Evolutionary conservation across 2,888 invertebrate species (phyloP).

Genomic region (Drosophila subsilvestris): DNA sequence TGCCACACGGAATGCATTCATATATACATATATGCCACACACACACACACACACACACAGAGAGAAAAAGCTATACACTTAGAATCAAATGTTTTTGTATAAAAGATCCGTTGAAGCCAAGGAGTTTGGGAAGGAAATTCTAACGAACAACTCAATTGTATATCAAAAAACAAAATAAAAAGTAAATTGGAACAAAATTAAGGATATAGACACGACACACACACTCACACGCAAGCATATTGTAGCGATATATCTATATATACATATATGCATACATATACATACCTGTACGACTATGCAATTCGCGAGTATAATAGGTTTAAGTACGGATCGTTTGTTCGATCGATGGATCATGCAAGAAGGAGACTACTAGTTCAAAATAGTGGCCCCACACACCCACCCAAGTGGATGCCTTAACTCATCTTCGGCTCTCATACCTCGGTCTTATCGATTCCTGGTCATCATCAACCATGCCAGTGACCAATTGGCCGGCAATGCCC

Average conservation of each 20-base stretch:
- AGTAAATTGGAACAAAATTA: slow-evolving; percentile 33
- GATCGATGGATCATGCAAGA: not conserved
- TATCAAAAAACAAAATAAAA: slow-evolving; percentile 1
- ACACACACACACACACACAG: slow-evolving; percentile 13
- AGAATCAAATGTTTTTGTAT: slow-evolving; percentile 40
- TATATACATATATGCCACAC: slow-evolving; percentile 5
- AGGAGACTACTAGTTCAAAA: not conserved
- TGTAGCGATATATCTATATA: slow-evolving; percentile 39
- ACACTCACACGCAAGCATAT: slow-evolving; percentile 37
- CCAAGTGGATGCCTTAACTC: not conserved
- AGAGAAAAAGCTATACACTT: slow-evolving; percentile 18
- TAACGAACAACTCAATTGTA: slow-evolving; percentile 10
- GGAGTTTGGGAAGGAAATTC: not conserved
- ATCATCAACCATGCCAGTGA: not conserved
- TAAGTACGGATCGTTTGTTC: not conserved
- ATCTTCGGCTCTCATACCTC: not conserved
- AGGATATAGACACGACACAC: slow-evolving; percentile 13
- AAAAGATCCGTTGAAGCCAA: slow-evolving; percentile 19
- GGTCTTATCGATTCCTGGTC: not conserved
- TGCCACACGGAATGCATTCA: slow-evolving; percentile 13
- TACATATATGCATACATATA: no score
- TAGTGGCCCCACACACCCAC: not conserved
- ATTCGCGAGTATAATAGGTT: slow-evolving; percentile 5
- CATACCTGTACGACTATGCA: not conserved
- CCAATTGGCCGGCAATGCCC: not conserved